phyloP scores from a whole-genome alignment of 2,113 vertebrate species.

The Deroptyus accipitrinus region DNA sequence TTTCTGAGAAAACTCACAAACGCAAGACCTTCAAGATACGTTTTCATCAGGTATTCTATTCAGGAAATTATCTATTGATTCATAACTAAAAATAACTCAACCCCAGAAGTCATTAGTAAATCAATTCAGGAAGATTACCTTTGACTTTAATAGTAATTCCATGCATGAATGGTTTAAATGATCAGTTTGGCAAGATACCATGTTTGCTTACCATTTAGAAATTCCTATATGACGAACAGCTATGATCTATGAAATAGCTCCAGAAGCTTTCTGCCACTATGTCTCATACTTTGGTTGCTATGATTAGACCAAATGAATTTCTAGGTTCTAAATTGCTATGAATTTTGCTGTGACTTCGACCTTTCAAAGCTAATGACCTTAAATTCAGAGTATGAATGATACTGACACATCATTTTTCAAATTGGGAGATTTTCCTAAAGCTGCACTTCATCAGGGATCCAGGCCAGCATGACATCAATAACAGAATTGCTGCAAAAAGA shows the following conservation, averaged over 20 bases:
- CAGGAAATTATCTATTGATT: conserved; percentile 2
- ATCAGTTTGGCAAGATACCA: background rate
- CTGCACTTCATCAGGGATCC: background rate
- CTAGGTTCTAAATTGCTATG: background rate
- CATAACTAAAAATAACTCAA: background rate
- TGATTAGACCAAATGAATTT: background rate
- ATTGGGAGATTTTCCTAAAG: background rate
- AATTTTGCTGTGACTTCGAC: background rate
- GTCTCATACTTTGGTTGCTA: background rate
- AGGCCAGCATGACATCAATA: background rate
- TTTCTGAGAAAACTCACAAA: background rate
- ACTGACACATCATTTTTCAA: background rate
- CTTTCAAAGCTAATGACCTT: background rate
- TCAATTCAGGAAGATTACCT: conserved; percentile 7
- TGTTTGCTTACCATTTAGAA: conserved; percentile 2
- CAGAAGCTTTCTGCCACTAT: background rate
- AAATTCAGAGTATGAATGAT: background rate
- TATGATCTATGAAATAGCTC: background rate
- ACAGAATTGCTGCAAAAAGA: background rate
- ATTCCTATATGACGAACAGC: background rate
- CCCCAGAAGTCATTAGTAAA: background rate
- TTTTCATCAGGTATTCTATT: background rate
- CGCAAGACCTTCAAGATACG: background rate
- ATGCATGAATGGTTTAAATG: background rate
- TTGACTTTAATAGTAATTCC: background rate